These are phyloP conservation scores for Anguilla obscura DNA, from an alignment of 2,797 vertebrate species.

Conservation along the genomic window DNA sequence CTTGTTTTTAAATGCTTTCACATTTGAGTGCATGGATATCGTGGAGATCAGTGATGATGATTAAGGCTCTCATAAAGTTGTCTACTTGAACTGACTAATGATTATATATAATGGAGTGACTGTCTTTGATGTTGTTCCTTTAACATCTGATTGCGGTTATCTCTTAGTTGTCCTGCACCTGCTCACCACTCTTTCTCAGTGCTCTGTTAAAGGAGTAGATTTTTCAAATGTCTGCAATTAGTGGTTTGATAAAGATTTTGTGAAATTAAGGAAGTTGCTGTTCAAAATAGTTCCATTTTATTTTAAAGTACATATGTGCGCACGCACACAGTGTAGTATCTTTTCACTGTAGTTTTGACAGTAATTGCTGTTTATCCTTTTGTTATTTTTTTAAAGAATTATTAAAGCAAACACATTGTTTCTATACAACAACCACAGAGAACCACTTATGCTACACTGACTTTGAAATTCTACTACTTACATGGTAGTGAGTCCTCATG, in stretches of 20 bases:
- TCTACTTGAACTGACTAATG: background rate
- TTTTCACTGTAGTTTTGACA: background rate
- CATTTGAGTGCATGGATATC: too few species aligned
- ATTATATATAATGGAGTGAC: background rate
- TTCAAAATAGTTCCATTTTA: background rate
- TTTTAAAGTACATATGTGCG: background rate
- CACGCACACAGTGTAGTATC: too few species aligned
- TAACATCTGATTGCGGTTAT: background rate
- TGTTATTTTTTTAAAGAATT: background rate
- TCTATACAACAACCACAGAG: background rate
- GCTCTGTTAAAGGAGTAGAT: background rate
- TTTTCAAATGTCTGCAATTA: background rate
- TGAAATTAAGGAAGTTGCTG: background rate
- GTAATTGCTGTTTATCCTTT: too few species aligned
- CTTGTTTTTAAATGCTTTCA: too few species aligned
- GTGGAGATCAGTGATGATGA: background rate
- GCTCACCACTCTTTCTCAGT: background rate
- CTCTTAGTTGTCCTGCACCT: background rate
- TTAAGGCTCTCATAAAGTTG: too few species aligned
- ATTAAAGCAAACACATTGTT: background rate
- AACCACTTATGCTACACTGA: background rate
- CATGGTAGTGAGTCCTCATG: background rate
- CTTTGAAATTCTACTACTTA: background rate
- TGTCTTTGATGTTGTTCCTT: background rate
- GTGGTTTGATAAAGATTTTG: background rate